Evolutionary conservation across 1,140 invertebrate genomes (phyloP), one percentile per base, ranked within the genome.

Genomic region (Ooceraea biroi): DNA sequence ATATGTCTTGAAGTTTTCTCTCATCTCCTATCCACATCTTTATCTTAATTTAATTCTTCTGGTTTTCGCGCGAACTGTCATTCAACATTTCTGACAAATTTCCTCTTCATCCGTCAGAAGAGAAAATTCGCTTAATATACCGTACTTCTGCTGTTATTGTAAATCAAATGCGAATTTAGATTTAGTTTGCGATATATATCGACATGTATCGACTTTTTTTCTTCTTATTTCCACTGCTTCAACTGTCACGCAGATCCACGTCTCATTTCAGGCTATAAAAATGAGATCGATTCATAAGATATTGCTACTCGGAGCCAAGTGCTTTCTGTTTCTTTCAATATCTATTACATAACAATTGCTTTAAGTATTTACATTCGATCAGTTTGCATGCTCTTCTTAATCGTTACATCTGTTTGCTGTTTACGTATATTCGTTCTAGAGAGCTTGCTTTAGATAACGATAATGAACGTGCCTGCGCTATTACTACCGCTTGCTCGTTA

Each of bases 41-140:
- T 36, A 11, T 71, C 65, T n/a, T n/a, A n/a, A 57, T 71, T 80
- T 80, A 71, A 71, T 58, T 80, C 25, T 80, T 65, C 27, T 36
- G 11, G 12, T 76, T 7, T 36, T 50, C 48, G 4, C 63, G 7
- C 55, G 17, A 11, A 1, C 27, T 14, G 17, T 66, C 14, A 19
- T n/a, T 55, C 17, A 17, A 57, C 41, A 57, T 61, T n/a, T 30
- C 41, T 30, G 36, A 7, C 5, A 8, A 3, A 77, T 5, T 1
- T n/a, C 17, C 27, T 68, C n/a, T 44, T 78, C 50, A 19, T 36
- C 2, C 14, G 10, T 10, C 17, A 17, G 19, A 17, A 3, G 44
- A 0, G 25, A 10, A 22, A 69, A 36, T 78, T 30, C 10, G 12
- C 36, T 57, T 27, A 7, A 8, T 17, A 44, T 71, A 57, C n/a